Evolutionary conservation across 2,888 invertebrate genomes (phyloP).

Genomic region (Cephus pygmeus): DNA sequence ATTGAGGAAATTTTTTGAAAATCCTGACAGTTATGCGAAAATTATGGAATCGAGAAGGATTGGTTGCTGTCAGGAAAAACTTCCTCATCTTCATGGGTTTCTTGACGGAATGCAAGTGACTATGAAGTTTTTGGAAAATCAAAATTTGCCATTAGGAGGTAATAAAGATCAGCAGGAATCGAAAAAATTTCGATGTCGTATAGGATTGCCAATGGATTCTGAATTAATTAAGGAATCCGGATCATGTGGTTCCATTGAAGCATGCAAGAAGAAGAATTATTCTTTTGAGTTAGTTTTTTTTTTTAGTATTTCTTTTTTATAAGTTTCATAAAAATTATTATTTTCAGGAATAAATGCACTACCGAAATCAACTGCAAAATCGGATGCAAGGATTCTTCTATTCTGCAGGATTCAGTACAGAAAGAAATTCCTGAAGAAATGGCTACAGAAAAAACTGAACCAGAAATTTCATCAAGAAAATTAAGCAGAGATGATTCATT

Average conservation of each 20-base stretch:
- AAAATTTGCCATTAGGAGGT: background rate
- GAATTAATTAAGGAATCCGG: background rate
- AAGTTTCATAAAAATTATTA: background rate
- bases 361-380: background rate
- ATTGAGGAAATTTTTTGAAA: constrained; percentile 37
- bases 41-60: constrained; percentile 26
- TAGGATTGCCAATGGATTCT: background rate
- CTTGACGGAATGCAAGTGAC: constrained; percentile 40
- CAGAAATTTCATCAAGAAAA: background rate
- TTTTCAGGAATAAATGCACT: background rate
- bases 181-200: background rate
- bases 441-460: background rate
- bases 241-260: background rate
- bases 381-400: background rate
- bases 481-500: background rate
- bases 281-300: background rate
- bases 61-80: constrained; percentile 38
- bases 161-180: background rate
- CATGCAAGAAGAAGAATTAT: background rate
- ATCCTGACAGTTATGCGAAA: constrained; percentile 33
- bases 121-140: constrained; percentile 29
- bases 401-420: background rate
- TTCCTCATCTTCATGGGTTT: constrained; percentile 41
- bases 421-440: background rate
- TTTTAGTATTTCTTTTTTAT: background rate